A percentile compares a stretch with the other conserved stretches of the same genome.
These are phyloP conservation scores for Onychomys torridus DNA, from an alignment of 2,797 vertebrate genomes.

Conservation along the genomic window DNA sequence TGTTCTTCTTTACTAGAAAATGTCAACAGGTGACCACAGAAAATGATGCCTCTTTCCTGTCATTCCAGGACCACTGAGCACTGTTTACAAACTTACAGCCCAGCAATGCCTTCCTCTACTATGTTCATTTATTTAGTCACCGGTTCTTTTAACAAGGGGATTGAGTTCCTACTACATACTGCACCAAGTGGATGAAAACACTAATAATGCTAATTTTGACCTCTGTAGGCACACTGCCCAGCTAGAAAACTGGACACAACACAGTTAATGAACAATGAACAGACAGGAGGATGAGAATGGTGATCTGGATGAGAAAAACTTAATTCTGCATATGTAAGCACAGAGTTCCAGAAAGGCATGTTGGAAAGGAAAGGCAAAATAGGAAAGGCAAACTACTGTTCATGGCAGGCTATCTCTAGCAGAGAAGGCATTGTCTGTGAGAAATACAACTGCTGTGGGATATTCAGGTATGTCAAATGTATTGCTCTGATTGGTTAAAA, in stretches of 20 bases:
- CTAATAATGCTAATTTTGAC: neutral
- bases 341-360: neutral
- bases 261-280: neutral
- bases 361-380: neutral
- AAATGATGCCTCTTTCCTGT: neutral
- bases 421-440: neutral
- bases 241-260: neutral
- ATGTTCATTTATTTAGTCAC: neutral
- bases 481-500: no score
- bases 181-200: neutral
- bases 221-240: neutral
- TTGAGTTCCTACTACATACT: neutral
- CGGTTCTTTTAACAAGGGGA: conserved; percentile 14
- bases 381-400: no score
- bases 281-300: neutral
- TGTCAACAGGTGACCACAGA: neutral
- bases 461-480: no score
- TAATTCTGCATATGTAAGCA: neutral
- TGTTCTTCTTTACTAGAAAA: conserved; percentile 34
- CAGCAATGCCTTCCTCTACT: neutral
- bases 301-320: neutral
- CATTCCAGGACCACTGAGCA: neutral
- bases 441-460: no score
- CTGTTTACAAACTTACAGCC: neutral
- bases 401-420: neutral